Evolutionary conservation across 2,888 invertebrate genomes (phyloP).

Genomic region (Athalia cordata): DNA sequence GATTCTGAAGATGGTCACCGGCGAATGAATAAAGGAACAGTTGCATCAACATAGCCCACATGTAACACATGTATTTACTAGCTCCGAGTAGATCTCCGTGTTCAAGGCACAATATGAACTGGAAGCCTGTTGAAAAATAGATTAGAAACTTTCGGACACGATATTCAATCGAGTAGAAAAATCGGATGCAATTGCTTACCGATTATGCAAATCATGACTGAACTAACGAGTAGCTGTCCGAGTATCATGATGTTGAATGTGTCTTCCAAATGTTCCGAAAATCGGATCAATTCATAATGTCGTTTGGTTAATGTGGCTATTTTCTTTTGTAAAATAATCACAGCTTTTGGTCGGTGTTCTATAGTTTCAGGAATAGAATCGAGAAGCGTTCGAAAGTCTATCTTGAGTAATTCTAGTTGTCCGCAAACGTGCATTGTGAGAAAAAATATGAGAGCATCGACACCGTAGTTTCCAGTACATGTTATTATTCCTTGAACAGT

Average conservation of each 20-base stretch:
- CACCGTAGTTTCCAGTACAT: slow-evolving; percentile 55
- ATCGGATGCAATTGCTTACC: slow-evolving; percentile 41
- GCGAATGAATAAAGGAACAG: slow-evolving; percentile 62
- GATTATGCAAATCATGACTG: slow-evolving; percentile 9
- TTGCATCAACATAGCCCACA: slow-evolving; percentile 58
- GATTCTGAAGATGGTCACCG: slow-evolving; percentile 58
- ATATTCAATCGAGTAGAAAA: neutral
- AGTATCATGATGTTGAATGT: slow-evolving; percentile 53
- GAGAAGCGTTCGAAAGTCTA: slow-evolving; percentile 52
- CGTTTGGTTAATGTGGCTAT: slow-evolving; percentile 47
- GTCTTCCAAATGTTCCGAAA: slow-evolving; percentile 51
- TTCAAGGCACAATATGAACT: slow-evolving; percentile 56
- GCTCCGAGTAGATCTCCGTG: slow-evolving; percentile 53
- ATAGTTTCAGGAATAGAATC: neutral
- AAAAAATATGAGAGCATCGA: slow-evolving; percentile 64
- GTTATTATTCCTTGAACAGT: slow-evolving; percentile 53
- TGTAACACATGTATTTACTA: slow-evolving; percentile 56
- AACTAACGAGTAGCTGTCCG: slow-evolving; percentile 50
- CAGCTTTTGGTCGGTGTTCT: slow-evolving; percentile 44
- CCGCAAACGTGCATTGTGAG: slow-evolving; percentile 67
- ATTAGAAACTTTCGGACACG: neutral
- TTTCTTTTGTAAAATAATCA: slow-evolving; percentile 26
- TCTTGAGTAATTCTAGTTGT: slow-evolving; percentile 63
- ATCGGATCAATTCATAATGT: slow-evolving; percentile 53
- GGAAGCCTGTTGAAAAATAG: slow-evolving; percentile 53